Conservation (phyloP, 2,888 invertebrate species). For the Sinopyrophorus schimmeli region DNA sequence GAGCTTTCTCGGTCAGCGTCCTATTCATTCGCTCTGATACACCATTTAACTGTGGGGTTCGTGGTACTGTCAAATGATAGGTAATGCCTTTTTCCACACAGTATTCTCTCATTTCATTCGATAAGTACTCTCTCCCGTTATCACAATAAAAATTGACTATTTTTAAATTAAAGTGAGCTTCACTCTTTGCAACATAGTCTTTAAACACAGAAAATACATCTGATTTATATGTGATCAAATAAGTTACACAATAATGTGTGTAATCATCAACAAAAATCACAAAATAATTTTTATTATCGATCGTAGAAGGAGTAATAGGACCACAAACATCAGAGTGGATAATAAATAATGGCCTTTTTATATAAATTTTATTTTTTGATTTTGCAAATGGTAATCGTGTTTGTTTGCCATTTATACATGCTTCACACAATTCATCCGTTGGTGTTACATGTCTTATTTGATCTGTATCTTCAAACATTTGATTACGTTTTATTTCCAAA, state of each 20-base stretch:
- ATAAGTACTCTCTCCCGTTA: constrained; percentile 33
- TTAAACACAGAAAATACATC: constrained; percentile 27
- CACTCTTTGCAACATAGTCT: constrained; percentile 15
- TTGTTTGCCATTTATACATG: constrained; percentile 18
- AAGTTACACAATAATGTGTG: constrained; percentile 1
- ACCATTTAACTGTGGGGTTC: constrained; percentile 23
- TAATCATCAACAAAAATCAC: constrained; percentile 14
- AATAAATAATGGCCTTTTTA: constrained; percentile 20
- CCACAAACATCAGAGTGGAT: constrained; percentile 17
- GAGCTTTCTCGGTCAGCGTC: constrained; percentile 18
- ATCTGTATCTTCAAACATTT: constrained; percentile 35
- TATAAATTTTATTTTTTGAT: constrained; percentile 23
- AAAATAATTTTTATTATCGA: constrained; percentile 18
- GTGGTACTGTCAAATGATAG: constrained; percentile 23
- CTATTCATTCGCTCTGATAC: constrained; percentile 22
- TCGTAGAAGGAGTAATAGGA: constrained; percentile 18
- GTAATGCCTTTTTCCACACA: constrained; percentile 26
- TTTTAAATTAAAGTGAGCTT: constrained; percentile 19
- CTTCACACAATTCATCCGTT: constrained; percentile 18
- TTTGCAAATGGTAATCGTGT: constrained; percentile 16
- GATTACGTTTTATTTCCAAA: constrained; percentile 36
- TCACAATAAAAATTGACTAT: constrained; percentile 24
- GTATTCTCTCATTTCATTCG: constrained; percentile 24
- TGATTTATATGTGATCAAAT: constrained; percentile 8
- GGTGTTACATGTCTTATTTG: constrained; percentile 26